Evolutionary conservation across 1,140 invertebrate species (phyloP), one percentile per base, ranked within the genome.

Genomic region (Bombyx mori): DNA sequence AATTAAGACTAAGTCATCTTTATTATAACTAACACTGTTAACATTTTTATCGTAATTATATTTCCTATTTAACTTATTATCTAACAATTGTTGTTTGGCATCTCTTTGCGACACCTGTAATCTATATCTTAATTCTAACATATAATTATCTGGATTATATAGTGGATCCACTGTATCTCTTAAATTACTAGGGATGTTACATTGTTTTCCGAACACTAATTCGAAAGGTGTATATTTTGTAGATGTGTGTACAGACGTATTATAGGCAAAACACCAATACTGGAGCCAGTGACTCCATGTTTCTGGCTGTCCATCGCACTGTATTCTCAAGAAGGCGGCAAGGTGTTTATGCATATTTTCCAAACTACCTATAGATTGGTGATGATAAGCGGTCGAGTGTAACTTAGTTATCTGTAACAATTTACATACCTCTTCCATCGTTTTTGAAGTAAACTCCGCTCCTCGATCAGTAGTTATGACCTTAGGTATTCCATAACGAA

Each of bases 191-290:
- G 56, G 56, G 7, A 52, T 4, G 42, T 44, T 44, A 22, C 56
- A 45, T 10, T 12, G 7, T 51, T 57, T 57, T 8, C 56, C 56
- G 26, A 52, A 58, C 3, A 58, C 50, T 42, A 58, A 12, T 12
- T 58, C 56, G n/a, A n/a, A 57, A 1, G 60, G 54, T 18, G 46
- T 65, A 26, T 62, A 35, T 35, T 35, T 35, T 35, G 26, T 35
- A 35, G 26, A 35, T 35, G 9, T 48, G 44, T 67, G 62, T 4
- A 64, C 62, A 2, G 61, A 57, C 12, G 49, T 66, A 43, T 63
- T 63, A 58, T 49, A 63, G 5, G 22, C 12, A 43, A 61, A 69
- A 54, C 61, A 69, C 60, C 66, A 68, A 55, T 42, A 65, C 2
- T 60, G 60, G 6, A 68, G 43, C 47, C 47, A 49, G n/a, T 49